These are phyloP conservation scores for Dasypus novemcinctus DNA, from an alignment of 2,113 vertebrate genomes.

Conservation along the genomic window DNA sequence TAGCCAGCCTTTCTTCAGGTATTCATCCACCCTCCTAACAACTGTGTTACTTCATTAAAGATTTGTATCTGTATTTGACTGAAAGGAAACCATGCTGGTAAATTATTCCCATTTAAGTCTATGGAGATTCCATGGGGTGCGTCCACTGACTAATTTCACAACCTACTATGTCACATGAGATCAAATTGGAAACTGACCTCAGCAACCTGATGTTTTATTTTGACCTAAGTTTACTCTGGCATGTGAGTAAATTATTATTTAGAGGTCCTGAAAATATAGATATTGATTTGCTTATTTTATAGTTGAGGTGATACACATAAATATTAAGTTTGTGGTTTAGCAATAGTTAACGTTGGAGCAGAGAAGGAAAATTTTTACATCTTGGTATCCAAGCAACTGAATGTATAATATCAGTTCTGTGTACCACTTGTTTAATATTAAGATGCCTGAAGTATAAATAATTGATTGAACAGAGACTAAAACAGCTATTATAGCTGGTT, in stretches of 20 bases:
- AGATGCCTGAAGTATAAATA: constrained; percentile 46
- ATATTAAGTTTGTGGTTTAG: background rate
- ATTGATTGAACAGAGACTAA: constrained; percentile 39
- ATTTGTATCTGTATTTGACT: background rate
- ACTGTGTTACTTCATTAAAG: background rate
- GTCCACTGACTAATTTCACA: background rate
- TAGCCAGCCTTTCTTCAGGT: background rate
- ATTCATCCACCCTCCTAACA: background rate
- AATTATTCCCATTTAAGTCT: background rate
- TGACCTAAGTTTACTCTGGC: background rate
- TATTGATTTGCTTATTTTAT: background rate
- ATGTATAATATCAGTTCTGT: background rate
- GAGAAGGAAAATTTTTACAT: constrained; percentile 21
- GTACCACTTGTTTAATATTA: constrained; percentile 43
- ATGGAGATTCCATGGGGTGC: background rate
- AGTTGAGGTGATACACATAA: background rate
- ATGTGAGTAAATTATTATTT: constrained; percentile 8
- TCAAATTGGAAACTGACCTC: background rate
- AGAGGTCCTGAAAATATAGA: background rate
- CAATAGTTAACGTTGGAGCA: constrained; percentile 49
- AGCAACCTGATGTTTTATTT: constrained; percentile 39
- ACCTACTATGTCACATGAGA: background rate
- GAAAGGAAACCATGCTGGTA: background rate
- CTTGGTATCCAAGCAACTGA: constrained; percentile 64
- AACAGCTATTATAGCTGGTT: background rate